Evolutionary conservation across 2,797 vertebrate species (phyloP), one percentile per base, ranked within the genome.

Genomic region (Acrocephalus scirpaceus): DNA sequence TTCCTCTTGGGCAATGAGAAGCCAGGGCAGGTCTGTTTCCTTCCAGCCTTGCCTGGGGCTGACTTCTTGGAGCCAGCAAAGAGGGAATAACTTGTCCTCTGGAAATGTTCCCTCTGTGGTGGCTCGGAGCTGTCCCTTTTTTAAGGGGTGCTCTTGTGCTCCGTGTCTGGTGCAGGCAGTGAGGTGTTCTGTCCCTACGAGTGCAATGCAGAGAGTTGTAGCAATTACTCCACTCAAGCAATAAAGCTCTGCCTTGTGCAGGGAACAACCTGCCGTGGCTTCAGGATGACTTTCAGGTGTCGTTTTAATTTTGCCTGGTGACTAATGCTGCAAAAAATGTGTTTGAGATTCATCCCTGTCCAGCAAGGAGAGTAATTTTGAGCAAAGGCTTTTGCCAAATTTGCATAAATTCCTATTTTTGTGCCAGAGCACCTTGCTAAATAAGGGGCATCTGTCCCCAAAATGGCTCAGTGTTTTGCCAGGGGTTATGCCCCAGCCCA

Each of bases 281-380:
- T 71, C 47, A 23, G 44, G 32, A 15, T 66, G 32, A 15, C 66
- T 90, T 74, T 69, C 21, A 77, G 45, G 26, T n/a, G 20, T 44
- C 7, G 1, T 30, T 94, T 93, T 25, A 47, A 32, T 81, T 81
- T 50, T 54, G 9, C 19, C 19, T 2, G 2, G 45, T 82, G 71
- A 54, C 32, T 88, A 62, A 29, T 0, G 0, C 73, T 5, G 23
- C 5, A 32, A 65, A 90, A 88, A 54, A 13, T 0, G 0, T 1
- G 8, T 61, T 44, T 2, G 30, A 48, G 23, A 10, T 47, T 32
- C 51, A 44, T 1, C 27, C 21, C 29, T 5, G 0, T 16, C 58
- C 3, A 1, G 57, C 32, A 7, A 40, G 1, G 3, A 29, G 48
- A 20, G 53, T 2, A 0, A 22, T 45, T 85, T 20, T 13, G 36